Conservation (phyloP, 2,888 invertebrate genomes). For the Anthrax anthrax region DNA sequence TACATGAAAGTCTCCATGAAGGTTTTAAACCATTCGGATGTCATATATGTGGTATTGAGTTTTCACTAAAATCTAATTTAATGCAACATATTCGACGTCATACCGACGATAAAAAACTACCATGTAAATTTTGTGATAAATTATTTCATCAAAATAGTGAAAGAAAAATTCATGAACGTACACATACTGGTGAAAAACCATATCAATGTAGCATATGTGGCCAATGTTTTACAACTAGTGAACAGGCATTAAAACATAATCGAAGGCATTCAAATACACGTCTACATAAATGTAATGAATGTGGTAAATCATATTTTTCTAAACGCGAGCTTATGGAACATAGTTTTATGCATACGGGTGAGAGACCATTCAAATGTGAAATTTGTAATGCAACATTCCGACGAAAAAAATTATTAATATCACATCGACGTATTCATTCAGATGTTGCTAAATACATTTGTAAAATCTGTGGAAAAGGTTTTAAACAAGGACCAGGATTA, state of each 20-base stretch:
- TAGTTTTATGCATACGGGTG: background rate
- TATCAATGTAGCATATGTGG: background rate
- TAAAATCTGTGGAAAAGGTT: background rate
- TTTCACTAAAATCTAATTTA: too few relatives aligned
- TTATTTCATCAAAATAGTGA: background rate
- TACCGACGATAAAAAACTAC: too few relatives aligned
- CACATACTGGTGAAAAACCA: background rate
- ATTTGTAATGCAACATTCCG: background rate
- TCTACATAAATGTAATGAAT: background rate
- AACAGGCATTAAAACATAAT: background rate
- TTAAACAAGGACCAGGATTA: background rate
- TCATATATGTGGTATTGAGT: background rate
- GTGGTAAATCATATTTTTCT: background rate
- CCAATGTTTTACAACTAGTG: background rate
- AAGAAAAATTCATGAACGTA: background rate
- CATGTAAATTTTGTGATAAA: background rate
- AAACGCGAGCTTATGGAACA: background rate
- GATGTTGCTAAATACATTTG: background rate
- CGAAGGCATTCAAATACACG: background rate
- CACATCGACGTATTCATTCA: background rate
- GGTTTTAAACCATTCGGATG: background rate
- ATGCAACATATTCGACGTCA: too few relatives aligned
- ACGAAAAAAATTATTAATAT: background rate
- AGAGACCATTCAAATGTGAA: background rate
- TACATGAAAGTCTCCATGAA: background rate